phyloP scores from a whole-genome alignment of 2,113 vertebrate genomes.

The Pterocles gutturalis region DNA sequence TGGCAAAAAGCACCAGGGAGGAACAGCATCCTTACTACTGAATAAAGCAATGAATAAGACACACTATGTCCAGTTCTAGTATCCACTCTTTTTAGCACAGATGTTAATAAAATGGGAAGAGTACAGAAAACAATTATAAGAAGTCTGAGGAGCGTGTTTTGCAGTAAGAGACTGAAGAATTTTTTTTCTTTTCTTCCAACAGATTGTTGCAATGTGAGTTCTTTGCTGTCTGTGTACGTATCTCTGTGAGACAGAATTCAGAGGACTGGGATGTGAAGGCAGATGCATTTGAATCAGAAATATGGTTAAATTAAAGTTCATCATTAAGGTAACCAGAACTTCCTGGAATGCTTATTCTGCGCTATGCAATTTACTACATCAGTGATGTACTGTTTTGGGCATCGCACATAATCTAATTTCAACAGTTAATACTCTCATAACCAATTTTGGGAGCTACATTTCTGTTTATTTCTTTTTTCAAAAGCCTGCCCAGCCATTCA shows the following conservation, averaged over 20 bases:
- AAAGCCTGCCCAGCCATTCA: not conserved
- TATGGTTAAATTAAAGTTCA: not conserved
- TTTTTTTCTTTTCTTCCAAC: not conserved
- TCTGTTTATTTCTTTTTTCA: not conserved
- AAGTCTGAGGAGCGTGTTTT: not conserved
- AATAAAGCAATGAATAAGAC: not conserved
- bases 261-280: not conserved
- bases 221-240: not conserved
- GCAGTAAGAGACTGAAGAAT: not conserved
- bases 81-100: not conserved
- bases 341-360: not conserved
- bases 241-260: not conserved
- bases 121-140: not conserved
- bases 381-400: not conserved
- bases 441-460: not conserved
- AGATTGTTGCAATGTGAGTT: not conserved
- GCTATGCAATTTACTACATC: not conserved
- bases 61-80: not conserved
- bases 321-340: not conserved
- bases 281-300: not conserved
- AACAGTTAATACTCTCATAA: not conserved
- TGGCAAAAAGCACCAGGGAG: not conserved
- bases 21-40: not conserved
- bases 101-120: slow-evolving; percentile 18
- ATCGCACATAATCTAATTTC: not conserved